Evolutionary conservation across 2,113 vertebrate species (phyloP).

Genomic region (Colistium nudipinnis): DNA sequence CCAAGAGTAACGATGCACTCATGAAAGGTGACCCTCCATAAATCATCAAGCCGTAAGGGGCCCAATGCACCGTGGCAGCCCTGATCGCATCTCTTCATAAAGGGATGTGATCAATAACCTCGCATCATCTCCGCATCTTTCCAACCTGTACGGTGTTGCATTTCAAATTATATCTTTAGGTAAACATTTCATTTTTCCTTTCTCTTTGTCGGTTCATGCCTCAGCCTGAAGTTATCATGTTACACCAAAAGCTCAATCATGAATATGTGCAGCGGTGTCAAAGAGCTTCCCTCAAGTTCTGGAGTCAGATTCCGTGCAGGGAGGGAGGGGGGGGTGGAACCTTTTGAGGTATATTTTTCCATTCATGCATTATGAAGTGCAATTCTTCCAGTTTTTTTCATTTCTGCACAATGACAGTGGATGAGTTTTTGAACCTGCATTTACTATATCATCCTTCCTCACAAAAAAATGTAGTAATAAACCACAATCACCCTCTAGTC

Average conservation of each 20-base stretch:
- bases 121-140: background rate
- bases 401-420: conserved; percentile 38
- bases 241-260: conserved; percentile 50
- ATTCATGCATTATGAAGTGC: conserved; percentile 54
- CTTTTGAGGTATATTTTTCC: conserved; percentile 49
- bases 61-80: background rate
- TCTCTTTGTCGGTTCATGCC: conserved; percentile 6
- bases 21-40: conserved; percentile 30
- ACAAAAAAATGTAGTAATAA: background rate
- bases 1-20: conserved; percentile 27
- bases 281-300: conserved; percentile 19
- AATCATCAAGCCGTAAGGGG: conserved; percentile 49
- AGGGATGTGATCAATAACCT: background rate
- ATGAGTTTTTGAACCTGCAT: conserved; percentile 36
- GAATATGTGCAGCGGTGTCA: conserved; percentile 9
- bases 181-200: background rate
- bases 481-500: background rate
- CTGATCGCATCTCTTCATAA: background rate
- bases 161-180: background rate
- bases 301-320: conserved; percentile 48
- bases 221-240: conserved; percentile 41
- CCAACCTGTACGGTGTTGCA: too few species aligned
- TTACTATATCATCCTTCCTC: background rate
- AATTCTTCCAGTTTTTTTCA: conserved; percentile 43
- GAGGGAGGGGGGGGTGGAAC: conserved; percentile 9